Base-by-base conservation (phyloP, 2,797 vertebrate species). In the Tokudaia muenninki region DNA sequence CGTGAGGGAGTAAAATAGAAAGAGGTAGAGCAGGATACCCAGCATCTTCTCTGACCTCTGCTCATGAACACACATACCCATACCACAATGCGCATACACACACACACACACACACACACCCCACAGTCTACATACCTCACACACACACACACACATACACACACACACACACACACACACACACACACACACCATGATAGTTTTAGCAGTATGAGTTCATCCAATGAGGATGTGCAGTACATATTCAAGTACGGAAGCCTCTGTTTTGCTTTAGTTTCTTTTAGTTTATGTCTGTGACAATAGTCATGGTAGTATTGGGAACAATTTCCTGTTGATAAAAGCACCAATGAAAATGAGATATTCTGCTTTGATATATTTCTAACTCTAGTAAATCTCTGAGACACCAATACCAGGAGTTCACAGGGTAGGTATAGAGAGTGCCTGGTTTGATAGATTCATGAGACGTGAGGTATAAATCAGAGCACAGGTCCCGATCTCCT, bases 281-380 rank as follows among this genome's bases (percentile, higher is more conserved):
- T 21, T 59, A 72, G 55, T 78, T 95, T 90, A 87, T 50, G 77
- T 92, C n/a, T 90, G n/a, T 93, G 57, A 72, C 26, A 94, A 83
- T 81, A 75, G 22, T 29, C 19, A 37, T 3, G 34, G 77, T 72
- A 24, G 83, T 61, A 86, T 86, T 0, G 19, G 74, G 1, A 94
- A 90, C 72, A 55, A 79, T 77, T 94, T 94, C 24, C 94, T 82
- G 0, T n/a, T 81, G 12, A 82, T n/a, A 91, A 82, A 96, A 89
- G 5, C 9, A 96, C 26, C 24, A 91, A 74, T 77, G 10, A 22
- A 80, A 97, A 83, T 4, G 44, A 14, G 9, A 78, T 37, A 52
- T 1, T 61, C 72, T 93, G 57, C 86, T 65, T 17, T 52, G 37
- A 55, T 55, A 65, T 7, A 80, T 84, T 94, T 95, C n/a, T 79